Evolutionary conservation across 37 sponge, comb jelly and placozoan species (phyloP).

Genomic region (Spongia lamella): DNA sequence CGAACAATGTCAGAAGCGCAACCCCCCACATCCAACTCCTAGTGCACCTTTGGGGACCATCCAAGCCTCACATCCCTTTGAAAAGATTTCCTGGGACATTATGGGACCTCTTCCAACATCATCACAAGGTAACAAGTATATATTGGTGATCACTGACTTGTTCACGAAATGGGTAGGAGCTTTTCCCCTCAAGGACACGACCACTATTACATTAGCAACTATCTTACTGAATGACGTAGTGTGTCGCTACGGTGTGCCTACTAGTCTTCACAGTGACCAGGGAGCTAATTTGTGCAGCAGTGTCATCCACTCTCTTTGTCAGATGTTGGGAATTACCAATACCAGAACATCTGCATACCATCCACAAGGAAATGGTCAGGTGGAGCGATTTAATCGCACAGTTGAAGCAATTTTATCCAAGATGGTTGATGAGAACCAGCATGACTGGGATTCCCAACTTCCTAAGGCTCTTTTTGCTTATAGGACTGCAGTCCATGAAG

Average conservation of each 20-base stretch:
- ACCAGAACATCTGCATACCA: constrained; percentile 41
- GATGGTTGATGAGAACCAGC: constrained; percentile 42
- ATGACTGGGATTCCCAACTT: constrained; percentile 44
- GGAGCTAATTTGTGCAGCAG: constrained; percentile 19
- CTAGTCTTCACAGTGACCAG: constrained; percentile 33
- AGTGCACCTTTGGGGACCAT: constrained; percentile 28
- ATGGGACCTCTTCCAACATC: constrained; percentile 31
- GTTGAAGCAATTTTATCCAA: constrained; percentile 47
- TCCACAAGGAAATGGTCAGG: constrained; percentile 52
- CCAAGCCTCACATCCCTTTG: constrained; percentile 18
- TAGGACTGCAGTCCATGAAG: constrained; percentile 44
- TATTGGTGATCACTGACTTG: constrained; percentile 21
- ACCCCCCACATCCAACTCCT: constrained; percentile 12
- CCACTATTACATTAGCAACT: constrained; percentile 11
- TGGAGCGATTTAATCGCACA: constrained; percentile 47
- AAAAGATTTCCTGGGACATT: constrained; percentile 37
- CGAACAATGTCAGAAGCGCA: constrained; percentile 9
- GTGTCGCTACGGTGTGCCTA: constrained; percentile 41
- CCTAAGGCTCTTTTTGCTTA: constrained; percentile 28
- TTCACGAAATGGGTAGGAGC: constrained; percentile 24
- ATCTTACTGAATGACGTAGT: constrained; percentile 28
- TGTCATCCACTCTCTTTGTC: constrained; percentile 8
- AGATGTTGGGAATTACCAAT: constrained; percentile 8
- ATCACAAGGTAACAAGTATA: constrained; percentile 13
- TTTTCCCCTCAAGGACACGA: constrained; percentile 8